Conservation (phyloP, 1,140 invertebrate genomes). For the Sarcophaga bullata region DNA sequence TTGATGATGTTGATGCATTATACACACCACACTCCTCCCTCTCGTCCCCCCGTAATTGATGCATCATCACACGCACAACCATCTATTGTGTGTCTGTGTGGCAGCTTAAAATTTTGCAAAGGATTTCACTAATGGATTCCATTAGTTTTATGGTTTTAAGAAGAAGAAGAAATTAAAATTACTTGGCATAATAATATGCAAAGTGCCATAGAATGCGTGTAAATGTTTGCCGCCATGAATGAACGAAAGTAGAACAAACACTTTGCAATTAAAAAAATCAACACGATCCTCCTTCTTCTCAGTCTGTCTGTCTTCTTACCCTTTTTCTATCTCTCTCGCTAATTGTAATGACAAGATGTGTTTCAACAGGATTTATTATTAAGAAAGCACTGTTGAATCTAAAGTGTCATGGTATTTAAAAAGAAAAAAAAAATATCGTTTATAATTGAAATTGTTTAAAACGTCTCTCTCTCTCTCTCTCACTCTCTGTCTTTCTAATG, state of each 20-base stretch:
- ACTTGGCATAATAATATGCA: constrained; percentile 20
- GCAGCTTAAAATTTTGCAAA: constrained; percentile 3
- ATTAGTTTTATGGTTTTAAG: constrained; percentile 21
- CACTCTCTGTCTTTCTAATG: no score
- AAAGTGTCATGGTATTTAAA: no score
- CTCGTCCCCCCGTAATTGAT: no score
- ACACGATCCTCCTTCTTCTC: not conserved
- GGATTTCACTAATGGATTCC: constrained; percentile 18
- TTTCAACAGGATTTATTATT: not conserved
- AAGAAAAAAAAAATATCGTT: no score
- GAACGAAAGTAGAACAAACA: not conserved
- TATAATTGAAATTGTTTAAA: no score
- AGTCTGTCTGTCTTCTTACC: no score
- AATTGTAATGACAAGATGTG: not conserved
- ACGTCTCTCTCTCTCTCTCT: no score
- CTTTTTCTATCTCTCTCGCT: no score
- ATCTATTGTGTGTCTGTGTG: not conserved
- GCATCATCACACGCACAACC: not conserved
- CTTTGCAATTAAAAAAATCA: constrained; percentile 19
- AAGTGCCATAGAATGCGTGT: not conserved
- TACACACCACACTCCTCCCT: not conserved
- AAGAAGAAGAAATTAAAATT: constrained; percentile 24
- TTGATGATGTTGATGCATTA: not conserved
- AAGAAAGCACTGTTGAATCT: no score
- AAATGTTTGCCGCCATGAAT: not conserved